Evolutionary conservation across 2,797 vertebrate genomes (phyloP).

Genomic region (Pseudopleuronectes americanus): DNA sequence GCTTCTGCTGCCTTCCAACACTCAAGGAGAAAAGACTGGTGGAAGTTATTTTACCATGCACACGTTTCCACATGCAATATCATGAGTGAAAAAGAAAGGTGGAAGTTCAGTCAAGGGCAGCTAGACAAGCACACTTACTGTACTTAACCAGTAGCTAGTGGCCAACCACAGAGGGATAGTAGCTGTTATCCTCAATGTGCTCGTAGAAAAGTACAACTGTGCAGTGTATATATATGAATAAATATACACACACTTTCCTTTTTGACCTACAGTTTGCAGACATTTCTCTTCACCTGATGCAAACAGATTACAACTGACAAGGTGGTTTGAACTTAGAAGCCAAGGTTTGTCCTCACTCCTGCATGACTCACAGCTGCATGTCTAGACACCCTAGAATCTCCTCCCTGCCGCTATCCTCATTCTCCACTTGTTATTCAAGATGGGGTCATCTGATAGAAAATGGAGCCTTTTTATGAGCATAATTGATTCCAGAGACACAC

Average conservation of each 20-base stretch:
- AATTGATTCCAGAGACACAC: conserved; percentile 58
- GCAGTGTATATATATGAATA: too few relatives aligned
- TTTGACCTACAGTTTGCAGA: not conserved
- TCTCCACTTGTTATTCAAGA: conserved; percentile 57
- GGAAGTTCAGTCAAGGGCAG: too few relatives aligned
- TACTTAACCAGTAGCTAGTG: too few relatives aligned
- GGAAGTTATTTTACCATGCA: not conserved
- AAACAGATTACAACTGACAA: conserved; percentile 59
- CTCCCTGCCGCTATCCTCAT: conserved; percentile 2
- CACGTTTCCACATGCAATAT: too few relatives aligned
- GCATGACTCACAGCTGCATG: conserved; percentile 55
- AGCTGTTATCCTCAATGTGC: too few relatives aligned
- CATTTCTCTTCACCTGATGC: conserved; percentile 8
- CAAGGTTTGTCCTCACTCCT: conserved; percentile 37
- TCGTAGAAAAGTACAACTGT: too few relatives aligned
- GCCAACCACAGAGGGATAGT: too few relatives aligned
- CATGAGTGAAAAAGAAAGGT: too few relatives aligned
- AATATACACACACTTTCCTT: not conserved
- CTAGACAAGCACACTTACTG: too few relatives aligned
- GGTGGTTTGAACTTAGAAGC: conserved; percentile 41
- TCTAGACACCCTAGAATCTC: conserved; percentile 48
- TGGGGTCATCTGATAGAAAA: conserved; percentile 57
- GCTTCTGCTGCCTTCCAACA: not conserved
- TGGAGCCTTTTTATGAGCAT: conserved; percentile 61
- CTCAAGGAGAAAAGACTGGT: not conserved